phyloP scores from a whole-genome alignment of 2,797 vertebrate genomes.

The Danio jaintianensis region DNA sequence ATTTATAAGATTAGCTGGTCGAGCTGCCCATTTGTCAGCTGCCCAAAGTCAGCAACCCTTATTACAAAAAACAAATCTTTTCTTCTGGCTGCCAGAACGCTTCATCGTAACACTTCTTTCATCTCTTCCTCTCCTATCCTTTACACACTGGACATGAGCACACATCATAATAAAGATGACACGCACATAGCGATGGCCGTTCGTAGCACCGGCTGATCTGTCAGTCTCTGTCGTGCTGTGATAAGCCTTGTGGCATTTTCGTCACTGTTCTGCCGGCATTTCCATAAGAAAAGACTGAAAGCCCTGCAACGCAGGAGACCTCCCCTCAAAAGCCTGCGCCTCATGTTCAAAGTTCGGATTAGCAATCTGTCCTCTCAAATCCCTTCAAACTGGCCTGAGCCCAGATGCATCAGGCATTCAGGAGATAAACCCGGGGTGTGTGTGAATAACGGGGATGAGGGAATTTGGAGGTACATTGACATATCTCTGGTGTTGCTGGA shows the following conservation, averaged over 20 bases:
- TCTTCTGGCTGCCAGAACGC: conserved; percentile 22
- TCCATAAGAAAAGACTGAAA: conserved; percentile 88
- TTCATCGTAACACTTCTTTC: conserved; percentile 12
- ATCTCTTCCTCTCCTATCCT: background rate
- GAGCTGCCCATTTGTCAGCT: conserved; percentile 13
- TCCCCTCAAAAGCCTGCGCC: conserved; percentile 76
- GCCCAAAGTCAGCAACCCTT: background rate
- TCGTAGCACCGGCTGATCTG: conserved; percentile 19
- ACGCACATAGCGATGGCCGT: conserved; percentile 28
- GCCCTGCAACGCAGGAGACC: conserved; percentile 83
- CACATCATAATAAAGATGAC: conserved; percentile 61
- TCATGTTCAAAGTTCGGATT: conserved; percentile 98
- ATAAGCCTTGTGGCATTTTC: conserved; percentile 93
- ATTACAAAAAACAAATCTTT: conserved; percentile 11
- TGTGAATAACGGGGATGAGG: conserved; percentile 70
- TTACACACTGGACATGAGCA: conserved; percentile 34
- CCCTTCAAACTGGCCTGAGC: conserved; percentile 89
- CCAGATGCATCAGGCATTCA: conserved; percentile 82
- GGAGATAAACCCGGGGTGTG: conserved; percentile 80
- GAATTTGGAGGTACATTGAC: conserved; percentile 52
- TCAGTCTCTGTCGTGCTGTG: conserved; percentile 81
- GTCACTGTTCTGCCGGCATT: conserved; percentile 82
- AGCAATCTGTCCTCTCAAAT: conserved; percentile 89
- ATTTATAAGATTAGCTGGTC: conserved; percentile 31
- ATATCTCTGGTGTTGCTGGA: conserved; percentile 27